These are phyloP conservation scores for Eutrigla gurnardus DNA, from an alignment of 2,797 vertebrate genomes.

Conservation along the genomic window DNA sequence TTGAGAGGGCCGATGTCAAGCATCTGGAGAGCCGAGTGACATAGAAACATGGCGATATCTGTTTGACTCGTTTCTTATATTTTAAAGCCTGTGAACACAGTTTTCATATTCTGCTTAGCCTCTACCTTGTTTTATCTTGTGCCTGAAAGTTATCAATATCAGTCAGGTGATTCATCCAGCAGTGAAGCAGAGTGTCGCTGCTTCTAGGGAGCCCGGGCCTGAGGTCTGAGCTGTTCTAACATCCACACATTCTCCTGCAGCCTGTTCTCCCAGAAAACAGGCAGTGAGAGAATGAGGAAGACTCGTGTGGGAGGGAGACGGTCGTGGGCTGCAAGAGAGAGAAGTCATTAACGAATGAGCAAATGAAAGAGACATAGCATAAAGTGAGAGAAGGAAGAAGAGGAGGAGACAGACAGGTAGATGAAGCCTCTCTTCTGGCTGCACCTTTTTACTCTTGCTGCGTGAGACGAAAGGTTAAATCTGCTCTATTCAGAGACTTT, in stretches of 20 bases:
- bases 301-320: conserved; percentile 43
- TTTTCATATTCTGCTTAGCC: conserved; percentile 6
- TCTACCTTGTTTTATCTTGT: conserved; percentile 29
- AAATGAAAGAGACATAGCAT: conserved; percentile 27
- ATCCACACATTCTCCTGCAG: conserved; percentile 21
- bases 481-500: conserved; percentile 36
- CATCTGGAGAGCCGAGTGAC: conserved; percentile 16
- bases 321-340: conserved; percentile 20
- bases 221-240: conserved; percentile 41
- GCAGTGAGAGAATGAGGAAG: conserved; percentile 30
- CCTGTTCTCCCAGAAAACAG: conserved; percentile 28
- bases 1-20: conserved; percentile 31
- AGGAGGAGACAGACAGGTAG: conserved; percentile 2
- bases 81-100: conserved; percentile 1
- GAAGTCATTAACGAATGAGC: conserved; percentile 37
- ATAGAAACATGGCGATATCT: conserved; percentile 7
- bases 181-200: conserved; percentile 10
- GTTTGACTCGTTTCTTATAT: neutral
- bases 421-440: conserved; percentile 24
- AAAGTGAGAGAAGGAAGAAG: conserved; percentile 21
- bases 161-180: conserved; percentile 23
- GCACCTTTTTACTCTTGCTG: conserved; percentile 25
- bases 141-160: conserved; percentile 53
- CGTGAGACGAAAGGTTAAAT: conserved; percentile 47
- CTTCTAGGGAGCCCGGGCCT: conserved; percentile 19